Evolutionary conservation across 2,797 vertebrate genomes (phyloP).

Genomic region (Pipistrellus pygmaeus): DNA sequence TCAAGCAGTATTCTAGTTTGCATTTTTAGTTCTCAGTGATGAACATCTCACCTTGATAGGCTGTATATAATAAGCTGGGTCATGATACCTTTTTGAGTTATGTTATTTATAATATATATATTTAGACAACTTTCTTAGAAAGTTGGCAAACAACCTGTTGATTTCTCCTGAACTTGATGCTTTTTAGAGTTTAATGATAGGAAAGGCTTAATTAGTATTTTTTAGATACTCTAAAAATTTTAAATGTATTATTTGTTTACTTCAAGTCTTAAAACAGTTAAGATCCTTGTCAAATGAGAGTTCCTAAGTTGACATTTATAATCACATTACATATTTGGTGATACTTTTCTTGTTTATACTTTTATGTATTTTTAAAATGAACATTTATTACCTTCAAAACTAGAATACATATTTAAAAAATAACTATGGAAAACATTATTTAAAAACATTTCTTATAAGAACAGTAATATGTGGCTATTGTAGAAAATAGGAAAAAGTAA

Average conservation of each 20-base stretch:
- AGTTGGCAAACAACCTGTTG: constrained; percentile 33
- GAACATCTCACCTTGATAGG: background rate
- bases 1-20: constrained; percentile 8
- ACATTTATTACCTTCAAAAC: constrained; percentile 25
- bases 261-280: constrained; percentile 53
- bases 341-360: constrained; percentile 39
- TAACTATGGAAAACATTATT: background rate
- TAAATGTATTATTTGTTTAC: constrained; percentile 38
- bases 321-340: constrained; percentile 13
- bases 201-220: background rate
- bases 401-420: background rate
- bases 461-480: background rate
- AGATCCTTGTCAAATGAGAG: constrained; percentile 24
- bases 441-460: background rate
- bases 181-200: background rate
- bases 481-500: constrained; percentile 2
- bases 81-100: background rate
- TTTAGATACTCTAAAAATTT: background rate
- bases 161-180: background rate
- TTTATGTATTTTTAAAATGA: background rate
- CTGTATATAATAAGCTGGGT: constrained; percentile 22
- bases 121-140: constrained; percentile 21
- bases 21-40: constrained; percentile 40
- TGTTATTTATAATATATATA: constrained; percentile 16
- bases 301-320: constrained; percentile 36